These are phyloP conservation scores for Sapajus apella DNA, from an alignment of 2,113 vertebrate genomes.

Conservation along the genomic window DNA sequence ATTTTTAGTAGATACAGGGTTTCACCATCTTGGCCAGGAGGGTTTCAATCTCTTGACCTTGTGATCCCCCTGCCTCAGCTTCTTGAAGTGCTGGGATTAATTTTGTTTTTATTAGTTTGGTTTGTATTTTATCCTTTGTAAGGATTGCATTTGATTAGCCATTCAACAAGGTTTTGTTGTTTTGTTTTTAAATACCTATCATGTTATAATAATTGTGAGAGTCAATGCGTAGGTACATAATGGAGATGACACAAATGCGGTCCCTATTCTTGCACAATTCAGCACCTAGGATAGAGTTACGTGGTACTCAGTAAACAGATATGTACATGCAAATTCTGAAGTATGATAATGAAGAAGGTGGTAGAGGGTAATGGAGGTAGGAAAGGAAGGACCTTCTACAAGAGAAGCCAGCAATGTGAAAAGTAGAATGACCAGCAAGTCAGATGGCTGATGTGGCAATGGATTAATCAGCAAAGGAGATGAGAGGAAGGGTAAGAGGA, in stretches of 20 bases:
- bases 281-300: neutral
- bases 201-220: neutral
- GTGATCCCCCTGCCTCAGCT: no score
- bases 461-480: neutral
- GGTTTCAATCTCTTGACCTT: no score
- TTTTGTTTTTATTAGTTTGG: neutral
- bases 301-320: neutral
- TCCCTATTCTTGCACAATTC: neutral
- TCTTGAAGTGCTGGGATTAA: no score
- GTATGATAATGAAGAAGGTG: neutral
- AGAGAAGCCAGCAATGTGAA: neutral
- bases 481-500: neutral
- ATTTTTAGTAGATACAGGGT: no score
- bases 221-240: neutral
- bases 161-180: neutral
- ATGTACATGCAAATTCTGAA: neutral
- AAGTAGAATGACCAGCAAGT: neutral
- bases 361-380: no score
- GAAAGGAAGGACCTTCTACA: neutral
- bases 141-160: neutral
- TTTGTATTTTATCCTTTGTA: neutral
- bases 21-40: no score
- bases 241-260: neutral
- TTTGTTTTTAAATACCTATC: neutral
- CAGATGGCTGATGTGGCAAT: accelerated